Evolutionary conservation across 2,797 vertebrate genomes (phyloP), one percentile per base, ranked within the genome.

Genomic region (Cryptoprocta ferox): DNA sequence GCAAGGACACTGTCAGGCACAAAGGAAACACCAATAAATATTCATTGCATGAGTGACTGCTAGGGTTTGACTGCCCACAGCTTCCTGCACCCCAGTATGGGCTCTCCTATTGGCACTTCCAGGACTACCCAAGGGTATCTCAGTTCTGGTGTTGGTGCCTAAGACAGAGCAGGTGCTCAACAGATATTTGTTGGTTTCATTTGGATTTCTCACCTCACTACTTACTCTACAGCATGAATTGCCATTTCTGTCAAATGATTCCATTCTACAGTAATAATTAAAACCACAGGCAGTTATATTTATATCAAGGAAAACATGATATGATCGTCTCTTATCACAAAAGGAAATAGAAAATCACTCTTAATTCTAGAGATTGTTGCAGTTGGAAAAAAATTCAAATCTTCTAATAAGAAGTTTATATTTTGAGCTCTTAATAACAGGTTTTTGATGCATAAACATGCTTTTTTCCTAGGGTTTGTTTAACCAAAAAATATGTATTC

Each of bases 401-500:
- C 93, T 86, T 93, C 89, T 98, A 94, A 97, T 97, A 96, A 94
- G 85, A 98, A 96, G 61, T 94, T 97, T 88, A 90, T 0, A 93
- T 89, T 89, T 78, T 96, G 89, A 92, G 56, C 73, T 97, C 90
- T 97, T 97, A 98, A 97, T 94, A 94, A 95, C 70, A 97, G 97
- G 91, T 93, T 97, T 98, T 91, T 85, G 81, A 97, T 96, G 95
- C 93, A 93, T 90, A 96, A 97, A 96, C 48, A 94, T 78, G 73
- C 42, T 80, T 97, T 97, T 97, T 90, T 87, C 78, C 70, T 65
- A 24, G 83, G 70, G 65, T 89, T 97, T 96, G 91, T 84, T 96
- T 97, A 50, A 93, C 96, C 75, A 87, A 96, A 96, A 83, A 70
- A 93, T 35, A 76, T 70, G 28, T 80, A 96, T 95, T 97, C 79